A percentile compares a stretch with the other conserved stretches of the same genome.
Conservation (phyloP, 1,140 invertebrate species). For the Caenorhabditis inopinata region DNA sequence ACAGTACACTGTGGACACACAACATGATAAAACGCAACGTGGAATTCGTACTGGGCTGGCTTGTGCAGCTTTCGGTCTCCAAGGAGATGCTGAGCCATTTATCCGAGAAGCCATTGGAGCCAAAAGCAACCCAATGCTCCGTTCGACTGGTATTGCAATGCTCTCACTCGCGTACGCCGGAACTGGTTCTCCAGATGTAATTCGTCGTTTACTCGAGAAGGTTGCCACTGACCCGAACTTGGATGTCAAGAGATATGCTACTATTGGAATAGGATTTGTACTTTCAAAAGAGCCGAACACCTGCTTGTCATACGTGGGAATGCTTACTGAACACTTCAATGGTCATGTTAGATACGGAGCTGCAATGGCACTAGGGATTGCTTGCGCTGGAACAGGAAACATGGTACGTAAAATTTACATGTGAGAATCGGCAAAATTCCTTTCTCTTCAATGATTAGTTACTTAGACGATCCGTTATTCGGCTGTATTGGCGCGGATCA, state of each 20-base stretch:
- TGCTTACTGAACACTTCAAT: conserved; percentile 94
- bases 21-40: conserved; percentile 96
- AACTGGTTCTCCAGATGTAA: conserved; percentile 92
- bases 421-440: too few species aligned
- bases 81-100: not conserved
- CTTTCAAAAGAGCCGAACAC: conserved; percentile 75
- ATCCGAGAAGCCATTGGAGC: not conserved
- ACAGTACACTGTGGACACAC: conserved; percentile 82
- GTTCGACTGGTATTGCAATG: conserved; percentile 93
- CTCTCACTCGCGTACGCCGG: conserved; percentile 98
- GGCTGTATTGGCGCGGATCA: too few species aligned
- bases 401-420: too few species aligned
- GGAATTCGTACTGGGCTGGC: conserved; percentile 87
- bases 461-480: too few species aligned
- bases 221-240: conserved; percentile 98
- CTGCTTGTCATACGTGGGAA: conserved; percentile 61
- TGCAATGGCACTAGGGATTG: conserved; percentile 96
- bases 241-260: conserved; percentile 93
- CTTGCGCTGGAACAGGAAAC: conserved; percentile 92
- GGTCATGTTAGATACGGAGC: conserved; percentile 98
- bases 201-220: conserved; percentile 87
- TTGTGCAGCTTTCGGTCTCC: conserved; percentile 84
- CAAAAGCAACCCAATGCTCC: conserved; percentile 76
- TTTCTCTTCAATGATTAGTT: too few species aligned
- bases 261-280: conserved; percentile 93